Evolutionary conservation across 2,888 invertebrate species (phyloP).

Genomic region (Nasonia oneida): DNA sequence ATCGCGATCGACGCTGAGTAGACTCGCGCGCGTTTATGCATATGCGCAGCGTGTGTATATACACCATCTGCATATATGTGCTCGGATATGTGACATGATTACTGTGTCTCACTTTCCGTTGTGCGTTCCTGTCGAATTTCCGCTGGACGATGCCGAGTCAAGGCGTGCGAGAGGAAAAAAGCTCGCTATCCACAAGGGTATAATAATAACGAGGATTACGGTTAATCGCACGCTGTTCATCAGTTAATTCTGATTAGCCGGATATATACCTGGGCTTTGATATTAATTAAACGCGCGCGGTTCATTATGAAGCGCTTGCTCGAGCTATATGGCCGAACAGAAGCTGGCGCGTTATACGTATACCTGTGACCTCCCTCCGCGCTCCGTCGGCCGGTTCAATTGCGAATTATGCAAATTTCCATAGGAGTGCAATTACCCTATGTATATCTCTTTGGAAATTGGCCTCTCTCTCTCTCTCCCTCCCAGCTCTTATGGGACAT

Average conservation of each 20-base stretch:
- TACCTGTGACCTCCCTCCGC: too few species aligned
- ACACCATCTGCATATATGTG: not conserved
- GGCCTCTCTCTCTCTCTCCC: not conserved
- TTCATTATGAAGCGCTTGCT: slow-evolving; percentile 24
- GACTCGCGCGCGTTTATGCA: not conserved
- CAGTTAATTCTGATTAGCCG: slow-evolving; percentile 25
- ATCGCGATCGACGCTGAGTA: slow-evolving; percentile 35
- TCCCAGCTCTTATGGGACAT: not conserved
- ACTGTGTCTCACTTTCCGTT: too few species aligned
- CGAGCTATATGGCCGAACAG: not conserved
- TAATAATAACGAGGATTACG: not conserved
- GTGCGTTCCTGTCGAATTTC: too few species aligned
- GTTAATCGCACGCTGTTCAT: slow-evolving; percentile 17
- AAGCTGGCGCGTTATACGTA: not conserved
- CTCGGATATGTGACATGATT: too few species aligned
- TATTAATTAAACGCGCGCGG: slow-evolving; percentile 51
- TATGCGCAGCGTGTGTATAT: not conserved
- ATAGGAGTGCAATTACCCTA: slow-evolving; percentile 44
- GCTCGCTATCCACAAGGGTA: too few species aligned
- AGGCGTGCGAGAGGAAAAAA: too few species aligned
- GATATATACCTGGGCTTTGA: slow-evolving; percentile 22
- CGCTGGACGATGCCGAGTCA: too few species aligned
- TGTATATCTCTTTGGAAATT: slow-evolving; percentile 41
- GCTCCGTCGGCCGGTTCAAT: slow-evolving; percentile 18
- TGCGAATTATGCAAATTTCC: slow-evolving; percentile 55